These are phyloP conservation scores for Tetropium fuscum DNA, from an alignment of 2,888 invertebrate genomes.

Conservation along the genomic window DNA sequence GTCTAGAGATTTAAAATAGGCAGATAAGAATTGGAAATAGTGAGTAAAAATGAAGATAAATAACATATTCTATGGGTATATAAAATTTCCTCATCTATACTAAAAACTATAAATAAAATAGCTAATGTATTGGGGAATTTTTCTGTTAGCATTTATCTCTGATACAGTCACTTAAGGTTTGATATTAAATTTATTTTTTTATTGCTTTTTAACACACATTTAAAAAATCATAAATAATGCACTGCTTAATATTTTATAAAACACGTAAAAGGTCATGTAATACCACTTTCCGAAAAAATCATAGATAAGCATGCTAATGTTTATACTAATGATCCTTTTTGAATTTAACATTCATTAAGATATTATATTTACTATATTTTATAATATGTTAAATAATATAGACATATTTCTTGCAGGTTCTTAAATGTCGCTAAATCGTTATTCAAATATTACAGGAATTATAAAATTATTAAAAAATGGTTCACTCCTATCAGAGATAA, in stretches of 20 bases:
- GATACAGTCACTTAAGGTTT: conserved; percentile 22
- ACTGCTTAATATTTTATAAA: conserved; percentile 12
- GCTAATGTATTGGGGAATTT: conserved; percentile 15
- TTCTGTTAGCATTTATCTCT: conserved; percentile 18
- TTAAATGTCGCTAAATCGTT: too few relatives aligned
- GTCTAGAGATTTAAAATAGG: conserved; percentile 16
- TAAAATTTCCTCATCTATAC: conserved; percentile 9
- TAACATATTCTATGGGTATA: conserved; percentile 21
- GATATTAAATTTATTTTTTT: conserved; percentile 21
- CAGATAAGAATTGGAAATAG: conserved; percentile 26
- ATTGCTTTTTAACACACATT: conserved; percentile 1
- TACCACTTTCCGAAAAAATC: conserved; percentile 9
- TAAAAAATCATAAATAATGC: conserved; percentile 18
- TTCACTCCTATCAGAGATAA: too few relatives aligned
- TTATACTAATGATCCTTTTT: too few relatives aligned
- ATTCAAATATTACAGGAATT: too few relatives aligned
- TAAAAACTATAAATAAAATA: conserved; percentile 20
- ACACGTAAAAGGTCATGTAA: conserved; percentile 2
- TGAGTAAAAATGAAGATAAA: conserved; percentile 24
- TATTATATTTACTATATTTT: too few relatives aligned
- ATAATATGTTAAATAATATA: too few relatives aligned
- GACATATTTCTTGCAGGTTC: too few relatives aligned
- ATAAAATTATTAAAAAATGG: too few relatives aligned
- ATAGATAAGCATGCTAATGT: neutral
- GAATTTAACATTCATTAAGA: too few relatives aligned